These are phyloP conservation scores for Protosalanx chinensis DNA, from an alignment of 2,797 vertebrate species.

Conservation along the genomic window DNA sequence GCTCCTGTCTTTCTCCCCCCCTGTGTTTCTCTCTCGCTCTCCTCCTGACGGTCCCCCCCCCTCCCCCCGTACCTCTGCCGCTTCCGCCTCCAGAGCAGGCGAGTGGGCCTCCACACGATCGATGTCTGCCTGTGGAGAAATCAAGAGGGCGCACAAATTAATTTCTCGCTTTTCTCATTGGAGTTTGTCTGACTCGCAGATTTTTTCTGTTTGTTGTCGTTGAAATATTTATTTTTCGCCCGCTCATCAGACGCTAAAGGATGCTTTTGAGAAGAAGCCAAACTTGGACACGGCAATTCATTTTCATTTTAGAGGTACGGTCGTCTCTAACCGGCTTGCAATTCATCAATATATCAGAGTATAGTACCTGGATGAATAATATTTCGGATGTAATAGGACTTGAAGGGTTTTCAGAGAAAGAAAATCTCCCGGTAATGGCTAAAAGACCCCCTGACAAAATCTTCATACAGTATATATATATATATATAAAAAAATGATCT, in stretches of 20 bases:
- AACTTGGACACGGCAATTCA: conserved; percentile 28
- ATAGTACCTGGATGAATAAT: not conserved
- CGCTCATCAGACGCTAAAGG: conserved; percentile 52
- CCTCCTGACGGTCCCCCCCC: not conserved
- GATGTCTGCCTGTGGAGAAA: conserved; percentile 78
- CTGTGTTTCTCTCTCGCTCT: conserved; percentile 38
- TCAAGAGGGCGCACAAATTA: conserved; percentile 75
- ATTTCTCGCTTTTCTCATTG: conserved; percentile 77
- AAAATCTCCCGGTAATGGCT: conserved; percentile 10
- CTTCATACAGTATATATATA: not conserved
- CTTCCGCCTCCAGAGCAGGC: conserved; percentile 64
- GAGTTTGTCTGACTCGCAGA: conserved; percentile 65
- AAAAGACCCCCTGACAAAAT: not conserved
- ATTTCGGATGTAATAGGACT: not conserved
- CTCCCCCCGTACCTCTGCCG: conserved; percentile 5
- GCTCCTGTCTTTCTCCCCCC: conserved; percentile 42
- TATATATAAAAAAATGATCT: not conserved
- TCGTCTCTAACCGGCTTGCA: not conserved
- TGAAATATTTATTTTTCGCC: conserved; percentile 45
- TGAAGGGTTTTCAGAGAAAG: not conserved
- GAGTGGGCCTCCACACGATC: conserved; percentile 70
- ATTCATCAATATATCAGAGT: not conserved
- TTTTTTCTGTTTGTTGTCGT: conserved; percentile 22
- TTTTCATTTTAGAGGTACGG: not conserved
- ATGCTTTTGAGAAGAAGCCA: conserved; percentile 45